A percentile compares a stretch with the other conserved stretches of the same genome.
Evolutionary conservation across 2,113 vertebrate species (phyloP).

Genomic region (Cettia cetti): DNA sequence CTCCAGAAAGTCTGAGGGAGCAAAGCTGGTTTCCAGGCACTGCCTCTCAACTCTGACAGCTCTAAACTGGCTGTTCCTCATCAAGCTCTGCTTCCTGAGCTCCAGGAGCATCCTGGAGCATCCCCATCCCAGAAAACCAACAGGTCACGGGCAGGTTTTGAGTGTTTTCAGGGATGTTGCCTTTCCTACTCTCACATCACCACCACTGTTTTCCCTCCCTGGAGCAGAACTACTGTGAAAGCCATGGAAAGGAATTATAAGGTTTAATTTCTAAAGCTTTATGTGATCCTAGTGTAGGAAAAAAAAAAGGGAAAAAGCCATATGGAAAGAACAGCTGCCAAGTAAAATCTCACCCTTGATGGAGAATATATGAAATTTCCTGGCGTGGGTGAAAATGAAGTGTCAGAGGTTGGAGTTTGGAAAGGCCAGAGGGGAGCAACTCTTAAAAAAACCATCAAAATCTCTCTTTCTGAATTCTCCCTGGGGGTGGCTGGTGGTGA

Average conservation of each 20-base stretch:
- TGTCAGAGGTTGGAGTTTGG: conserved; percentile 4
- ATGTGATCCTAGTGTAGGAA: not conserved
- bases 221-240: not conserved
- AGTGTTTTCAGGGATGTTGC: not conserved
- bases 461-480: not conserved
- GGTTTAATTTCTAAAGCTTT: conserved; percentile 6
- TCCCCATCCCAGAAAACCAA: not conserved
- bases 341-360: not conserved
- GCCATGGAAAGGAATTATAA: not conserved
- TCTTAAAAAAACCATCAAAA: not conserved
- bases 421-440: not conserved
- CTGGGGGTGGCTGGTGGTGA: not conserved
- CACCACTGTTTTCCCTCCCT: not conserved
- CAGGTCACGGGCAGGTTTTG: not conserved
- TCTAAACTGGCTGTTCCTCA: not conserved
- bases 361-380: not conserved
- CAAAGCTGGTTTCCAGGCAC: not conserved
- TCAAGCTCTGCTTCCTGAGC: not conserved
- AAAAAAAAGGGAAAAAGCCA: not conserved
- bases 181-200: not conserved
- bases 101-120: not conserved
- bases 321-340: conserved; percentile 31
- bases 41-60: not conserved
- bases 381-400: not conserved
- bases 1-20: not conserved